These are phyloP conservation scores for Ormyrus thymus DNA, from an alignment of 2,888 invertebrate species.

Conservation along the genomic window DNA sequence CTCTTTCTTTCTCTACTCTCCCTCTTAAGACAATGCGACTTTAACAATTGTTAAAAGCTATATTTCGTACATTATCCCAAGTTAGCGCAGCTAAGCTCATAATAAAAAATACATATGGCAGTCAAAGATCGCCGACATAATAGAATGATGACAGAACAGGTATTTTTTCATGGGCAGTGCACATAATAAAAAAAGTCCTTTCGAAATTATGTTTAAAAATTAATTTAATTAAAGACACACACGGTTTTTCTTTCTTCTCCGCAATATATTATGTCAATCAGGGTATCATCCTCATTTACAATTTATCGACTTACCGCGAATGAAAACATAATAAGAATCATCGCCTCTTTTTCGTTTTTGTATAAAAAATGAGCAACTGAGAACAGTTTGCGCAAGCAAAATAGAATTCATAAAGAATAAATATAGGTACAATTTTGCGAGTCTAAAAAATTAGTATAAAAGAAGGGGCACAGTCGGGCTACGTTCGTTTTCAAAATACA, in stretches of 20 bases:
- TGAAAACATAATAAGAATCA: constrained; percentile 30
- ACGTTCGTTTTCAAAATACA: constrained; percentile 19
- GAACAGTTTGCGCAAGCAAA: constrained; percentile 43
- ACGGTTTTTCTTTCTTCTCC: constrained; percentile 6
- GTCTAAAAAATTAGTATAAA: constrained; percentile 48
- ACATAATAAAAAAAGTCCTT: constrained; percentile 36
- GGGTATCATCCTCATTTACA: constrained; percentile 22
- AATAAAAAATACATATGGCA: constrained; percentile 69
- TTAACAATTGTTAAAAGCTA: constrained; percentile 73
- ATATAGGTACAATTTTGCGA: constrained; percentile 39
- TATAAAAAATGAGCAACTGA: constrained; percentile 42
- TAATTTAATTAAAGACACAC: constrained; percentile 14
- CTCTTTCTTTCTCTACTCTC: constrained; percentile 51
- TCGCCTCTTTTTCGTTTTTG: constrained; percentile 29
- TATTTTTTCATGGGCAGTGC: constrained; percentile 43
- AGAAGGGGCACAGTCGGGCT: constrained; percentile 11
- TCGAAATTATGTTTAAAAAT: constrained; percentile 28
- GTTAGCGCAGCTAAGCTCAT: constrained; percentile 68
- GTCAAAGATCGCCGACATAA: constrained; percentile 61
- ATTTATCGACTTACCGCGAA: constrained; percentile 30
- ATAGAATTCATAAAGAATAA: constrained; percentile 8
- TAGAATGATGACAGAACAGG: constrained; percentile 45
- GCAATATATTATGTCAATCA: constrained; percentile 15
- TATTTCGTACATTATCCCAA: constrained; percentile 71
- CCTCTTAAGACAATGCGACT: constrained; percentile 62